Conservation (phyloP, 37 sponge, comb jelly and placozoan genomes). For the Aphrocallistes beatrix region DNA sequence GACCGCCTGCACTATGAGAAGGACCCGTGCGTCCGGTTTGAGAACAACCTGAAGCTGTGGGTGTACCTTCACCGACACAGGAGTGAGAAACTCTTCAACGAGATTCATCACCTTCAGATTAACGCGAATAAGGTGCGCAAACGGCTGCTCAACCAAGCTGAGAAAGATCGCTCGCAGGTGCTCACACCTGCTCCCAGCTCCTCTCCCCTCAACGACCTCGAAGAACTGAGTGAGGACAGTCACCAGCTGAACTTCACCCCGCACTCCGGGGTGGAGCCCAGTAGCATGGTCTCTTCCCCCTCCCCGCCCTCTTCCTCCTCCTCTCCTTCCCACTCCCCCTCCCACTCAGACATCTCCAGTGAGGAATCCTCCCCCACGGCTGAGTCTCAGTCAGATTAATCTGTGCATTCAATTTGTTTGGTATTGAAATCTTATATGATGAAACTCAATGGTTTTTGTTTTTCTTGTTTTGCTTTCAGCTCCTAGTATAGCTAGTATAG, state of each 20-base stretch:
- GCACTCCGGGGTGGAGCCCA: neutral
- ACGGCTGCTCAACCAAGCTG: neutral
- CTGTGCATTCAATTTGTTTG: too few relatives aligned
- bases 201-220: neutral
- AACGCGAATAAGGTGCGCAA: neutral
- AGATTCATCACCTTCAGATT: constrained; percentile 2
- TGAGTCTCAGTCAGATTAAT: too few relatives aligned
- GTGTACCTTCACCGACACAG: constrained; percentile 75
- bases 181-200: neutral
- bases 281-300: neutral
- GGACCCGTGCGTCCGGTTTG: constrained; percentile 84
- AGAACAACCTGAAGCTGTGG: constrained; percentile 76
- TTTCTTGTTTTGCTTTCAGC: too few relatives aligned
- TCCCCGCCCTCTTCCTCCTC: neutral
- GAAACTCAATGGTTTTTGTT: too few relatives aligned
- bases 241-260: neutral
- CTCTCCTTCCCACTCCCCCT: neutral
- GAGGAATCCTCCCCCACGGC: too few relatives aligned
- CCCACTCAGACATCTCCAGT: neutral
- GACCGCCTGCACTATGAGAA: constrained; percentile 91
- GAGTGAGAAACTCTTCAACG: constrained; percentile 37
- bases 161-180: neutral
- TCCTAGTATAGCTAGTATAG: too few relatives aligned
- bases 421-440: too few relatives aligned
- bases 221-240: neutral